Evolutionary conservation across 2,888 invertebrate species (phyloP).

Genomic region (Steinernema hermaphroditum): DNA sequence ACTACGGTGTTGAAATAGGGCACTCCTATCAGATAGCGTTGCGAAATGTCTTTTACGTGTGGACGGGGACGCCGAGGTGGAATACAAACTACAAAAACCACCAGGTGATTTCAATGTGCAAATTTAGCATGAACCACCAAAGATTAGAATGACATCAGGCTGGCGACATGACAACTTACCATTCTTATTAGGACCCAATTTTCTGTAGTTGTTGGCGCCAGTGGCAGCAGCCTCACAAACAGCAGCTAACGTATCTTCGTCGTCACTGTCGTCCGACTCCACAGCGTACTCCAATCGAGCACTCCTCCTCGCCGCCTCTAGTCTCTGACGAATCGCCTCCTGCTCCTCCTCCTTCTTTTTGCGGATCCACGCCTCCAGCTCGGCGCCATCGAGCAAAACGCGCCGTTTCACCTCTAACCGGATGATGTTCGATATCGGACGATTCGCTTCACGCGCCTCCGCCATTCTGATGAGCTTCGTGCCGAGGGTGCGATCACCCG

Average conservation of each 20-base stretch:
- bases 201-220: slow-evolving; percentile 37
- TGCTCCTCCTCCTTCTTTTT: slow-evolving; percentile 68
- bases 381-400: slow-evolving; percentile 71
- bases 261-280: slow-evolving; percentile 57
- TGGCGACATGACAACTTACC: neutral
- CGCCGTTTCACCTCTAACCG: slow-evolving; percentile 68
- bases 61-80: too few species aligned
- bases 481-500: slow-evolving; percentile 73
- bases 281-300: slow-evolving; percentile 50
- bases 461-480: slow-evolving; percentile 68
- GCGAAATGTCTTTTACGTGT: too few species aligned
- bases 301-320: slow-evolving; percentile 51
- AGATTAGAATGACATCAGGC: too few species aligned
- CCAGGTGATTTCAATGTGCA: too few species aligned
- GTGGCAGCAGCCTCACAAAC: slow-evolving; percentile 65
- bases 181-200: neutral
- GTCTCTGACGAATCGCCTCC: slow-evolving; percentile 62
- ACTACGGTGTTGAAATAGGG: too few species aligned
- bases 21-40: too few species aligned
- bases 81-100: too few species aligned
- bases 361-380: slow-evolving; percentile 71
- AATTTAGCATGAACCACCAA: too few species aligned
- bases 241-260: slow-evolving; percentile 61
- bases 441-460: slow-evolving; percentile 41
- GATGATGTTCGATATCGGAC: slow-evolving; percentile 36